Conservation (phyloP, 2,888 invertebrate genomes). For the Polydrusus tereticollis region DNA sequence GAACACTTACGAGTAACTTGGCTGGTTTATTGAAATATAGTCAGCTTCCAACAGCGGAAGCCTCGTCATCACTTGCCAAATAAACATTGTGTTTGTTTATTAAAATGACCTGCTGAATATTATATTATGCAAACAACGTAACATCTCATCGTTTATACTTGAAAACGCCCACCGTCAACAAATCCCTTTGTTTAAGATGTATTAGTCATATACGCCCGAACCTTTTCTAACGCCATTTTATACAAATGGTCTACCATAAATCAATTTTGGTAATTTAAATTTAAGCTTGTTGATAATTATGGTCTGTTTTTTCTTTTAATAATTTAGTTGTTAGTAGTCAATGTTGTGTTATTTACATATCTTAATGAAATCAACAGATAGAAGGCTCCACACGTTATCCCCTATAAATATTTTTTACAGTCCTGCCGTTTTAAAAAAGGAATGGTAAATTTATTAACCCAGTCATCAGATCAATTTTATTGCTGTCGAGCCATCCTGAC, state of each 20-base stretch:
- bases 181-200: conserved; percentile 28
- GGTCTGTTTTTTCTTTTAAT: conserved; percentile 9
- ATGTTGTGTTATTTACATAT: no score
- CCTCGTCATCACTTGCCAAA: conserved; percentile 19
- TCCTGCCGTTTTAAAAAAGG: no score
- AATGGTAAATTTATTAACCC: no score
- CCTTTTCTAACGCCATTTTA: conserved; percentile 17
- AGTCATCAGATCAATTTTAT: no score
- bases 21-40: background rate
- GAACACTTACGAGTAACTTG: no score
- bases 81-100: conserved; percentile 27
- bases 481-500: no score
- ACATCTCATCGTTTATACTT: conserved; percentile 18
- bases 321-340: conserved; percentile 5
- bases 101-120: conserved; percentile 29
- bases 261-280: conserved; percentile 30
- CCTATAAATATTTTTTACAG: no score
- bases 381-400: no score
- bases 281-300: conserved; percentile 37
- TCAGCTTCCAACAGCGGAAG: conserved; percentile 14
- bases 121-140: conserved; percentile 30
- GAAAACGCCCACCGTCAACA: conserved; percentile 27
- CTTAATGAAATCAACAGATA: no score
- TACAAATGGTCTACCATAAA: conserved; percentile 21
- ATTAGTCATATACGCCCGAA: conserved; percentile 33